Base-by-base conservation (phyloP, 64 coral and sea anemone species). In the Pocillopora damicornis region DNA sequence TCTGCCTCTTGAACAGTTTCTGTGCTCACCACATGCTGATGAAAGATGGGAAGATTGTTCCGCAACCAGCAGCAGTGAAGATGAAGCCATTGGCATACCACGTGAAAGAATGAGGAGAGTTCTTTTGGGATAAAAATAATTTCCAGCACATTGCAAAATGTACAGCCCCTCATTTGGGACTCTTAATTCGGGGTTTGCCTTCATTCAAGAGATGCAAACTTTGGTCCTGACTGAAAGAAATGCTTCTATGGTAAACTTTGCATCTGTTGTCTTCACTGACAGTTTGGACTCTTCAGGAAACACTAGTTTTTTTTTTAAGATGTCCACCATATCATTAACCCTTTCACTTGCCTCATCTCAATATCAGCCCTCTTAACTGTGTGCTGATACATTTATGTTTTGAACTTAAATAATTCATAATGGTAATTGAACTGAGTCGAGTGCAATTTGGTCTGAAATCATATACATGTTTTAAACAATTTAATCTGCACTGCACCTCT, bases 1-100 rank as follows among this genome's bases (percentile, higher is more conserved):
- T 6, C 67, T 99, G 18, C 97, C 97, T 26, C 90, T 99, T 81
- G 97, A 99, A 65, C 97, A 99, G 18, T 99, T 88, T 74, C 91
- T 99, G 58, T 99, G 97, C 36, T 99, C 97, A 61, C 97, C 97
- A 20, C 97, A 99, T 93, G 91, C 82, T n/a, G 95, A 95, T 82
- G 88, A 99, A 35, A 89, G 79, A 67, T 95, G 93, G 93, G 97
- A 99, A 72, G 97, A 99, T 15, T 88, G 57, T 30, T 61, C 71
- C 2, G 92, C 79, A 11, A 30, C 30, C 30, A 90, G 90, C 17
- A 95, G 95, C 76, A 87, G 93, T 75, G 95, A 94, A 91, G 93
- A 95, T 78, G 97, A 99, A 78, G 88, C 90, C 22, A 91, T 90
- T 77, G 77, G 85, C 60, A 59, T 86, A 58, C 83, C 90, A 18